Evolutionary conservation across 2,113 vertebrate genomes (phyloP).

Genomic region (Campylorhamphus procurvoides): DNA sequence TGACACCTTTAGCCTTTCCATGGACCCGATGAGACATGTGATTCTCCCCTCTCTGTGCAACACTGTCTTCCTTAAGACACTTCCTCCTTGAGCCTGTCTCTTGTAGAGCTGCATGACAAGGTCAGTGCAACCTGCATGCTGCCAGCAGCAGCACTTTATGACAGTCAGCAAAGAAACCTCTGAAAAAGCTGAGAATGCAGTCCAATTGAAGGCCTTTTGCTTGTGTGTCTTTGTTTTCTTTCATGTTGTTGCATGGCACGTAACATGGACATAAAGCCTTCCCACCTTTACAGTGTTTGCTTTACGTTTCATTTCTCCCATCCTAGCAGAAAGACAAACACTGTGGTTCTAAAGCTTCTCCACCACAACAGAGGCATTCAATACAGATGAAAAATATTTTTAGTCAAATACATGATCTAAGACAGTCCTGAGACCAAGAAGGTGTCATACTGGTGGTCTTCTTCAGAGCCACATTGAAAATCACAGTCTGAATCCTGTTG

Average conservation of each 20-base stretch:
- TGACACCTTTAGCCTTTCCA: neutral
- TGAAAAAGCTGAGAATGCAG: neutral
- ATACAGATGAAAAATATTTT: neutral
- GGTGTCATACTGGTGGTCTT: neutral
- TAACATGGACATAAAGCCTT: neutral
- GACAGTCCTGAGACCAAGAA: neutral
- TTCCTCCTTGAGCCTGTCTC: neutral
- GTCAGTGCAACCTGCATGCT: neutral
- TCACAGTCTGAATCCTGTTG: neutral
- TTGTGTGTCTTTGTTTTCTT: neutral
- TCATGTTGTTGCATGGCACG: accelerated
- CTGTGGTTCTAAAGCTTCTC: neutral
- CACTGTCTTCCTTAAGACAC: neutral
- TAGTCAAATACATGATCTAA: neutral
- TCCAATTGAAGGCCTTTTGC: neutral
- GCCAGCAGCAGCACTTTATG: neutral
- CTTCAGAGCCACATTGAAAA: neutral
- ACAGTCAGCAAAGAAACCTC: neutral
- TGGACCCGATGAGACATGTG: neutral
- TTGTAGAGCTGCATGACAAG: neutral
- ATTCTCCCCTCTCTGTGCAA: neutral
- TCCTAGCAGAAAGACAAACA: neutral
- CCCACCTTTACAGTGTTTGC: neutral
- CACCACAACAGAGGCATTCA: neutral
- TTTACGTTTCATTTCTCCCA: neutral